These are phyloP conservation scores for Drosophila incognita DNA, from an alignment of 2,888 invertebrate species.

Conservation along the genomic window DNA sequence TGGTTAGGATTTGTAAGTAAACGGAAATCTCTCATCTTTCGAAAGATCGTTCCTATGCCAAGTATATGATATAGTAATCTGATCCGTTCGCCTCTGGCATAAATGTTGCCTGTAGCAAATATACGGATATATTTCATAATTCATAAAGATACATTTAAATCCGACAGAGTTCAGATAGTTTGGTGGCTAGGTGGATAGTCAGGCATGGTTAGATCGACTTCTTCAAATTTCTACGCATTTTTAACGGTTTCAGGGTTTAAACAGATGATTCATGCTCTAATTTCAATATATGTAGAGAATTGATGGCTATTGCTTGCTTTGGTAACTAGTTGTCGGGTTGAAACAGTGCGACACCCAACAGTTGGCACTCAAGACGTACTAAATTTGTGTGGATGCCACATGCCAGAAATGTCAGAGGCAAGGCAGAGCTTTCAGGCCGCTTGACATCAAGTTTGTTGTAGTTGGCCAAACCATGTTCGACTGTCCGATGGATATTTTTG, in stretches of 20 bases:
- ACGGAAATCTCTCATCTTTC: neutral
- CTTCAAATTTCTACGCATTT: too few relatives aligned
- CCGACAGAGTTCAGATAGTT: neutral
- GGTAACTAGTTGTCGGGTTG: neutral
- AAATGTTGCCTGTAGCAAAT: neutral
- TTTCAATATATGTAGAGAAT: neutral
- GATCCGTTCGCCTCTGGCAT: neutral
- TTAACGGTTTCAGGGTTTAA: too few relatives aligned
- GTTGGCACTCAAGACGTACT: slow-evolving; percentile 1
- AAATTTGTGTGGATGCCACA: slow-evolving; percentile 2
- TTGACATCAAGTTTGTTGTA: slow-evolving; percentile 4
- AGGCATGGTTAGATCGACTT: neutral
- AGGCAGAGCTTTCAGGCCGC: slow-evolving; percentile 7
- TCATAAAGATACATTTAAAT: neutral
- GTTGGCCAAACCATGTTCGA: neutral
- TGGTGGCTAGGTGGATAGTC: neutral
- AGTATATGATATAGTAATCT: neutral
- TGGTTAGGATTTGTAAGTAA: neutral
- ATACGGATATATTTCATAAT: neutral
- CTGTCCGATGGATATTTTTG: neutral
- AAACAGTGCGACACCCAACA: neutral
- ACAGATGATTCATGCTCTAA: neutral
- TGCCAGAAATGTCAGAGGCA: slow-evolving; percentile 4
- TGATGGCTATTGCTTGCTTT: neutral
- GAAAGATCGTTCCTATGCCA: neutral